Evolutionary conservation across 2,888 invertebrate species (phyloP), one percentile per base, ranked within the genome.

Genomic region (Synergus umbraculus): DNA sequence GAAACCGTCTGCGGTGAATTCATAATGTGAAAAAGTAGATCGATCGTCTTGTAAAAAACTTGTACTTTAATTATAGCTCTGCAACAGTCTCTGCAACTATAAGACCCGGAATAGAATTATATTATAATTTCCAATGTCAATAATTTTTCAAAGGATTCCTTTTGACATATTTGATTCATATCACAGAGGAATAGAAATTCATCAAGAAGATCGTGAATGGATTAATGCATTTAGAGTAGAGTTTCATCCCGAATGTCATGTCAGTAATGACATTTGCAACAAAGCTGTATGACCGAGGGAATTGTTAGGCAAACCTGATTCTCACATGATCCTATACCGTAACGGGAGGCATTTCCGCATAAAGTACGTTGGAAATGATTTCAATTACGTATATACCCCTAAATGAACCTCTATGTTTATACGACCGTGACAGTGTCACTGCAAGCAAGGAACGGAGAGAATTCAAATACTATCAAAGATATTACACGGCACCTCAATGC

Each of bases 231-330:
- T 37, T 58, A 76, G 54, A 63, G 77, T 64, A 54, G 18, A 58
- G 67, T 49, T 63, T 78, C 73, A 46, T 69, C 7, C 46, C 69
- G 81, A 80, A 83, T 81, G 82, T 79, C 80, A 82, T 79, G 79
- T 78, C 78, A 66, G 81, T 83, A 80, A 84, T 84, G 82, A 84
- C 82, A 84, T 84, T 84, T 82, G 83, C 79, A 78, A 82, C 83
- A 83, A 83, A 81, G 79, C 78, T 29, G 79, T 76, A 81, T 82
- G 82, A 83, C 83, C 80, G 81, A 84, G 82, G 79, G 82, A 81
- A 84, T 83, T 84, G 83, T 84, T 82, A 81, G 79, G 79, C 78
- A 83, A 83, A 79, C 81, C 67, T 66, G 76, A 81, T 80, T 82
- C 77, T 78, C 78, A 79, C 83, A 78, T 84, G 82, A 82, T 83